Evolutionary conservation across 2,888 invertebrate species (phyloP), one percentile per base, ranked within the genome.

Genomic region (Glaucopsyche alexis): DNA sequence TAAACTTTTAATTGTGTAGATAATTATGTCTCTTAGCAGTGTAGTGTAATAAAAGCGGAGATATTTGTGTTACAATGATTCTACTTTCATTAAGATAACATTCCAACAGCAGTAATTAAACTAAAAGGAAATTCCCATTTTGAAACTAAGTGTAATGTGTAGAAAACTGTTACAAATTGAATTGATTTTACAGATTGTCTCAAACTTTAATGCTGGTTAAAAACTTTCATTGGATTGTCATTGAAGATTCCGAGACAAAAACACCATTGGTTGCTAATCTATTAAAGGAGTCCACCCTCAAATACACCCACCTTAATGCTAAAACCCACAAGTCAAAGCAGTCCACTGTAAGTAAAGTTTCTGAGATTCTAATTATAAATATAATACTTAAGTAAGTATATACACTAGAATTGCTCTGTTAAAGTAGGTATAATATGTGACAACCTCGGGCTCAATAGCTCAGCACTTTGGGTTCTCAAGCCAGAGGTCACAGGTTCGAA

Each of bases 151-250:
- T 11, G 11, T 50, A 50, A 29, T 38, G 11, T 29, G 11, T 55
- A 19, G 7, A 16, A 16, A 9, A 11, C 29, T 29, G 11, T 13
- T 29, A 38, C 13, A 29, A 13, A 29, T 60, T 60, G 11, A 13
- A 60, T 29, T 2, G 13, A 2, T 60, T 81, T 64, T 81, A n/a
- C 86, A 95, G 99, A 83, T 88, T 99, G 74, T 96, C 97, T 8
- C 97, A 99, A 83, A 96, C 98, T 3, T 94, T 99, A 77, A 95
- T 96, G 94, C 94, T 97, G 79, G 95, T 98, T 75, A 96, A 97
- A 76, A 97, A 97, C 85, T 94, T 99, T 74, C 96, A 98, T 84
- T 99, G 99, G 99, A 95, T 99, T 78, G 93, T 99, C 64, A 95
- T 99, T 47, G 99, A 99, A 91, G 99, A 99, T 88, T 94, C 97